These are phyloP conservation scores for Todus mexicanus DNA, from an alignment of 2,797 vertebrate species.

Conservation along the genomic window DNA sequence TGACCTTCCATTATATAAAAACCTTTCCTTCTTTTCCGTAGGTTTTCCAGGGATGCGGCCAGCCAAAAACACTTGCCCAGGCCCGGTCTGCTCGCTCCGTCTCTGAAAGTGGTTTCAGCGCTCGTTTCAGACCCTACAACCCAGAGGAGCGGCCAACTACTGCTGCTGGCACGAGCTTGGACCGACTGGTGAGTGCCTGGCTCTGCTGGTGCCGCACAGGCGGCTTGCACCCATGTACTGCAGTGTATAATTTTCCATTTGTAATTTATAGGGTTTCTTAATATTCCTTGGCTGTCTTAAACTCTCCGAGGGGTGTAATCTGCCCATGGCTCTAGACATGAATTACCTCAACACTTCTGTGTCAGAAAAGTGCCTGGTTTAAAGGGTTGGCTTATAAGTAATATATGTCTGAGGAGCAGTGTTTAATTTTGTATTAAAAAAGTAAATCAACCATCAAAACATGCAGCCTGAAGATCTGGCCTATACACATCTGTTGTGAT, in stretches of 20 bases:
- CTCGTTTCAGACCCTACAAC: slow-evolving; percentile 90
- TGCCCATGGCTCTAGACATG: background rate
- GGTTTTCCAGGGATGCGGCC: slow-evolving; percentile 97
- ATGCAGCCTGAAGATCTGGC: background rate
- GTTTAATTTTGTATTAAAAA: slow-evolving; percentile 51
- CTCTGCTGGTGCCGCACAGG: background rate
- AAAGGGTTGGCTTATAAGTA: slow-evolving; percentile 32
- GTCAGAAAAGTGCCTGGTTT: slow-evolving; percentile 17
- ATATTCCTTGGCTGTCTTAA: background rate
- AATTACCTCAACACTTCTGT: background rate
- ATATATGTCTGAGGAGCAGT: background rate
- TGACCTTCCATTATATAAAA: background rate
- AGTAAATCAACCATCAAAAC: slow-evolving; percentile 64
- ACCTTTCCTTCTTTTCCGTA: slow-evolving; percentile 7
- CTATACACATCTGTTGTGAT: background rate
- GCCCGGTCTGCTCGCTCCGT: slow-evolving; percentile 82
- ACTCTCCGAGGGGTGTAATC: slow-evolving; percentile 14
- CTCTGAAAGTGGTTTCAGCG: slow-evolving; percentile 82
- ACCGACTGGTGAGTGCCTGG: slow-evolving; percentile 85
- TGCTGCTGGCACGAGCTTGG: slow-evolving; percentile 93
- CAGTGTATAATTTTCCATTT: background rate
- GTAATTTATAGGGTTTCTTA: slow-evolving; percentile 4
- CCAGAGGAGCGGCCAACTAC: slow-evolving; percentile 92
- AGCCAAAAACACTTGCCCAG: slow-evolving; percentile 76
- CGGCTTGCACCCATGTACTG: accelerated